phyloP scores from a whole-genome alignment of 2,888 invertebrate species.

The Lordiphosa andalusiaca region DNA sequence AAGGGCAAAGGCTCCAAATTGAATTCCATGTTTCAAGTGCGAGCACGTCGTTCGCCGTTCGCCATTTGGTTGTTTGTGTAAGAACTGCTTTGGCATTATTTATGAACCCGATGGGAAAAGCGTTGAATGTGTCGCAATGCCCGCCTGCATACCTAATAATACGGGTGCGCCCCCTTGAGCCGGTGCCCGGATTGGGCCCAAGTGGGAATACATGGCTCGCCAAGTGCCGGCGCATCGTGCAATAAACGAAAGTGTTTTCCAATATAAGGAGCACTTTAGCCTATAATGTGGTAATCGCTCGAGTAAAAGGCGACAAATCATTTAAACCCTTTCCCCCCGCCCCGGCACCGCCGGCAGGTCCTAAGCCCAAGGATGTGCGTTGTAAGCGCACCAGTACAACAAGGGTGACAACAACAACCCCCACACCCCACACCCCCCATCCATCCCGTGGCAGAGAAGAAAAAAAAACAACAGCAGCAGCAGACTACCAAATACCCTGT shows the following conservation, averaged over 20 bases:
- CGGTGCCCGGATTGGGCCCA: conserved; percentile 21
- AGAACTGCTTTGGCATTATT: conserved; percentile 74
- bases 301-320: conserved; percentile 80
- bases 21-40: conserved; percentile 56
- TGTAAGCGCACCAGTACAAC: conserved; percentile 42
- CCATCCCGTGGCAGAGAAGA: conserved; percentile 5
- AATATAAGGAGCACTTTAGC: conserved; percentile 66
- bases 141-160: conserved; percentile 49
- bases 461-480: background rate
- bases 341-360: conserved; percentile 2
- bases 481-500: too few relatives aligned
- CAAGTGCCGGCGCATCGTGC: conserved; percentile 52
- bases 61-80: conserved; percentile 56
- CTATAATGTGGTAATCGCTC: conserved; percentile 79
- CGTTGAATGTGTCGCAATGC: conserved; percentile 77
- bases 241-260: conserved; percentile 75
- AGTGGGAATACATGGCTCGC: conserved; percentile 62
- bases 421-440: too few relatives aligned
- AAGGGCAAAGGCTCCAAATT: conserved; percentile 48
- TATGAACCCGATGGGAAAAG: conserved; percentile 77
- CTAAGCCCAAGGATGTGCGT: conserved; percentile 15
- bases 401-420: conserved; percentile 65
- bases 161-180: conserved; percentile 17
- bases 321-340: conserved; percentile 64
- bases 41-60: conserved; percentile 17